A percentile compares a stretch with the other conserved stretches of the same genome.
Conservation (phyloP, 2,888 invertebrate species). For the Caenorhabditis angaria region DNA sequence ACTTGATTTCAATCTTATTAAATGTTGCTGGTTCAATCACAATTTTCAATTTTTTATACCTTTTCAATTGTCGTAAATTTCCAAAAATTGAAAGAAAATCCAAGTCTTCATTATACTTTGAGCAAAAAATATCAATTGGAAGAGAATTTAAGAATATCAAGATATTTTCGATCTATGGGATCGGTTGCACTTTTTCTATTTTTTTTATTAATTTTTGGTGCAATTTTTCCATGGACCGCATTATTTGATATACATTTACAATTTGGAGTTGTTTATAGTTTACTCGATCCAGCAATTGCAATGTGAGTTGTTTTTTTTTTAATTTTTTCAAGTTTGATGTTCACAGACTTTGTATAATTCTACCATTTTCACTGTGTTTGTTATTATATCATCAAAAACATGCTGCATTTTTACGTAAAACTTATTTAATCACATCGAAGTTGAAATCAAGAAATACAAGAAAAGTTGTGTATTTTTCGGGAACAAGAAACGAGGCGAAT, state of each 20-base stretch:
- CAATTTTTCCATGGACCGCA: background rate
- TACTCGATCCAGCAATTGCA: background rate
- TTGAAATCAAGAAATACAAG: no score
- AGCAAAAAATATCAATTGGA: conserved; percentile 25
- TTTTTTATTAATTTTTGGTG: background rate
- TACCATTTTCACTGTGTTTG: background rate
- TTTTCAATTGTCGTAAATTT: background rate
- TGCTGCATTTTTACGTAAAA: background rate
- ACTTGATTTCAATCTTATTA: background rate
- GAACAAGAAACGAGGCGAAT: no score
- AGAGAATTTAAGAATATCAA: conserved; percentile 14
- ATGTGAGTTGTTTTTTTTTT: background rate
- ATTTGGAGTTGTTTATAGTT: background rate
- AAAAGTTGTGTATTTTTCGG: no score
- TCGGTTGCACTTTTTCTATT: background rate
- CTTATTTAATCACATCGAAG: no score
- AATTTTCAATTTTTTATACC: no score
- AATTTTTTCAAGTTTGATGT: background rate
- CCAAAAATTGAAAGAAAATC: background rate
- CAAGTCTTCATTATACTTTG: background rate
- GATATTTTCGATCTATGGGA: background rate
- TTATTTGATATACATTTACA: background rate
- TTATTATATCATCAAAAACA: background rate
- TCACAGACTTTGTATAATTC: background rate
- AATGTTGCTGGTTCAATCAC: no score